Percentiles rank a stretch among this genome's conserved stretches.
phyloP scores from a whole-genome alignment of 2,113 vertebrate genomes.

The Fukomys damarensis region DNA sequence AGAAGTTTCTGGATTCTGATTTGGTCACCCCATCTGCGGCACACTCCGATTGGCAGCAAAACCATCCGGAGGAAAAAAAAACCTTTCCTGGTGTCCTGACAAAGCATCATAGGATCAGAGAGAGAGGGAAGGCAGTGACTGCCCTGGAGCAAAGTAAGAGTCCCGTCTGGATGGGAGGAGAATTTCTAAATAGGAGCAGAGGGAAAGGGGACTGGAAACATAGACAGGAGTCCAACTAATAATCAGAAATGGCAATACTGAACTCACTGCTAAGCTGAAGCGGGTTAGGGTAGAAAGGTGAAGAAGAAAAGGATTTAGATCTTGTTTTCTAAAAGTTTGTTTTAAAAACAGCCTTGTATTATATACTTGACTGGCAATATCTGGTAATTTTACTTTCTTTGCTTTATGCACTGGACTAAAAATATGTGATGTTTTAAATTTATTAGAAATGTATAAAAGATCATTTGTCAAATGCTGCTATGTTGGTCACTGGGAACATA shows the following conservation, averaged over 20 bases:
- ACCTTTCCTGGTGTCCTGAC: not conserved
- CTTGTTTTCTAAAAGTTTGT: slow-evolving; percentile 81
- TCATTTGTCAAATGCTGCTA: slow-evolving; percentile 78
- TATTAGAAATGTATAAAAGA: slow-evolving; percentile 83
- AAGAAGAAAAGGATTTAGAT: not conserved
- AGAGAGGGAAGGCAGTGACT: not conserved
- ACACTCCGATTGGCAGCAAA: not conserved
- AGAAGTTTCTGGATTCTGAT: not conserved
- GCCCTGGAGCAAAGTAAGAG: not conserved
- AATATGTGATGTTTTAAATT: slow-evolving; percentile 81
- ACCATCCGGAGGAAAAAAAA: not conserved
- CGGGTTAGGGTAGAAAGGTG: not conserved
- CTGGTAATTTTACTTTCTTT: slow-evolving; percentile 83
- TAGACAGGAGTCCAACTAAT: not conserved
- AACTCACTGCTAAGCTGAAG: not conserved
- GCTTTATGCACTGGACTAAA: slow-evolving; percentile 78
- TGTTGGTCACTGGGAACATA: slow-evolving; percentile 77
- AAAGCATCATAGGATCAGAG: not conserved
- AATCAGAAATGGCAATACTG: not conserved
- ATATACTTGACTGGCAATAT: slow-evolving; percentile 82
- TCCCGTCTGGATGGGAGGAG: not conserved
- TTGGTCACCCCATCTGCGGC: not conserved
- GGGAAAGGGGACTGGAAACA: not conserved
- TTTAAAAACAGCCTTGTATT: slow-evolving; percentile 84
- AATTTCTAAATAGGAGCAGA: not conserved